phyloP scores from a whole-genome alignment of 2,797 vertebrate genomes.

The Dermochelys coriacea region DNA sequence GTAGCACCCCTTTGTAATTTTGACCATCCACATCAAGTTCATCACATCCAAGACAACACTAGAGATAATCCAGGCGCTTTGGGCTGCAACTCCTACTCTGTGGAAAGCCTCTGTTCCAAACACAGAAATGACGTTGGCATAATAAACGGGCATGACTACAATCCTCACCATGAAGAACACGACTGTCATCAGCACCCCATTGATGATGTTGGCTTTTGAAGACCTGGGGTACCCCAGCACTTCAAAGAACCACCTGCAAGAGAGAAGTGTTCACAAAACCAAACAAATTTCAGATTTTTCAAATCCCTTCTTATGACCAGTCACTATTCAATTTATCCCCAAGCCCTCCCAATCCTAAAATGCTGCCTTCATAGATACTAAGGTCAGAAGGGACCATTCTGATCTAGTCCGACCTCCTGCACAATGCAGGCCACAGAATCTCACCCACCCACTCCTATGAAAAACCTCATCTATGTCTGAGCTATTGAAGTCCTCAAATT shows the following conservation, averaged over 20 bases:
- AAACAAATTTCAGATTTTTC: slow-evolving; percentile 30
- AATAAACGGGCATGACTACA: slow-evolving; percentile 92
- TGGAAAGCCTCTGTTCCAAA: slow-evolving; percentile 92
- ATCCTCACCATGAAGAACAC: slow-evolving; percentile 96
- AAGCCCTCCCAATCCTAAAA: background rate
- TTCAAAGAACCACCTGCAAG: slow-evolving; percentile 99
- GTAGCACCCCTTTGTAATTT: slow-evolving; percentile 94
- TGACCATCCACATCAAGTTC: slow-evolving; percentile 99
- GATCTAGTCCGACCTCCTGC: too few species aligned
- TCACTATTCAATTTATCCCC: background rate
- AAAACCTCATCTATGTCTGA: too few species aligned
- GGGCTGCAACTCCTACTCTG: slow-evolving; percentile 87
- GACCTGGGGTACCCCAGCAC: slow-evolving; percentile 93
- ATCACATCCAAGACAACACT: slow-evolving; percentile 94
- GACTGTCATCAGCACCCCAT: slow-evolving; percentile 94
- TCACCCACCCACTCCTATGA: too few species aligned
- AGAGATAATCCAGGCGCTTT: slow-evolving; percentile 91
- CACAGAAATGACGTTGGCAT: slow-evolving; percentile 87
- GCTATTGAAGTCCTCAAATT: too few species aligned
- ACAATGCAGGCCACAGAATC: too few species aligned
- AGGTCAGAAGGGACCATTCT: too few species aligned
- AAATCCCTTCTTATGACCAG: background rate
- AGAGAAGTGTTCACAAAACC: slow-evolving; percentile 51
- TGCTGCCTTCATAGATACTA: too few species aligned
- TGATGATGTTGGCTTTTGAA: slow-evolving; percentile 92